phyloP scores from a whole-genome alignment of 2,113 vertebrate genomes.

The Poicephalus gulielmi region DNA sequence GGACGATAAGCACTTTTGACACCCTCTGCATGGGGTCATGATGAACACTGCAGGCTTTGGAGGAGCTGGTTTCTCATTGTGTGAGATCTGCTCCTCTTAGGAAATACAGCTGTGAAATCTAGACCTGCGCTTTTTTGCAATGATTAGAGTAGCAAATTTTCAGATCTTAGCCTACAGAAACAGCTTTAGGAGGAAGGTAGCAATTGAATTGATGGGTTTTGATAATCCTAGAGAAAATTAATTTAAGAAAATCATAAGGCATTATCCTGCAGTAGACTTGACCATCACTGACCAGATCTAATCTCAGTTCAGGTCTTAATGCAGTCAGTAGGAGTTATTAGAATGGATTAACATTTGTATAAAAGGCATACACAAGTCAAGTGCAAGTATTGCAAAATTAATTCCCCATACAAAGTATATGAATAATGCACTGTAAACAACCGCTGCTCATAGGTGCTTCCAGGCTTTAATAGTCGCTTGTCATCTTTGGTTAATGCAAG shows the following conservation, averaged over 20 bases:
- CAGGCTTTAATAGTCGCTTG: conserved; percentile 29
- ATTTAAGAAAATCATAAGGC: conserved; percentile 68
- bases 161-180: conserved; percentile 8
- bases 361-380: conserved; percentile 61
- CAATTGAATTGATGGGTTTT: conserved; percentile 34
- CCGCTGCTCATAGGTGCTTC: not conserved
- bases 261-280: conserved; percentile 39
- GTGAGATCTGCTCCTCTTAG: not conserved
- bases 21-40: not conserved
- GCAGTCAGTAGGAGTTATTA: conserved; percentile 12
- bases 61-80: not conserved
- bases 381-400: conserved; percentile 68
- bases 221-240: conserved; percentile 40
- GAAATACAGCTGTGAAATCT: not conserved
- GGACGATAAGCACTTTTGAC: not conserved
- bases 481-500: conserved; percentile 61
- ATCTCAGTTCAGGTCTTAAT: conserved; percentile 46
- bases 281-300: not conserved
- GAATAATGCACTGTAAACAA: conserved; percentile 53
- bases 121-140: not conserved
- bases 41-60: not conserved
- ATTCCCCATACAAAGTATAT: conserved; percentile 61
- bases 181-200: conserved; percentile 32
- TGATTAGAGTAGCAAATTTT: not conserved
- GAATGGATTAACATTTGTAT: conserved; percentile 24